Conservation (phyloP, 2,888 invertebrate genomes). For the Crioceris asparagi region DNA sequence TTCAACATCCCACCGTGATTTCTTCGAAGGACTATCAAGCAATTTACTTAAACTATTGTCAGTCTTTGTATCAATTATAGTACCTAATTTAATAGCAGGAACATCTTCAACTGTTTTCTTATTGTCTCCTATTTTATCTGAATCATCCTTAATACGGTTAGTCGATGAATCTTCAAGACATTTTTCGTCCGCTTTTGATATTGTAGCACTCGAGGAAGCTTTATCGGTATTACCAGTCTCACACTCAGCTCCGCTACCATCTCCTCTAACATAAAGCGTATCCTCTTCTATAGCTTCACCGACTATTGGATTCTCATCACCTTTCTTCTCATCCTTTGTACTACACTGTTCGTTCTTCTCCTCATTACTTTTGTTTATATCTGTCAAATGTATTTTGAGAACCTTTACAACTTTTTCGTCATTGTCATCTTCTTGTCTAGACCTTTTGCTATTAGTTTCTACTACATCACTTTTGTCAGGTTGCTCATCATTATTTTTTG, state of each 20-base stretch:
- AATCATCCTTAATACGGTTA: slow-evolving; percentile 17
- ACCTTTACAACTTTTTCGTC: slow-evolving; percentile 6
- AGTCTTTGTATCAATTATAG: slow-evolving; percentile 28
- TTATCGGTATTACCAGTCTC: slow-evolving; percentile 55
- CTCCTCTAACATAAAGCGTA: slow-evolving; percentile 56
- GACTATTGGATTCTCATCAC: slow-evolving; percentile 29
- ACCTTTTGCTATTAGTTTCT: too few species aligned
- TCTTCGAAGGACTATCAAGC: slow-evolving; percentile 26
- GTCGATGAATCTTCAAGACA: slow-evolving; percentile 10
- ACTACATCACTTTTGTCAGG: slow-evolving; percentile 13
- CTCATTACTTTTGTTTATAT: slow-evolving; percentile 6
- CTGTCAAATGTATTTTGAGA: slow-evolving; percentile 10
- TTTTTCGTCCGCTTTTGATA: too few species aligned
- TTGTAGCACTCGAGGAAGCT: slow-evolving; percentile 6
- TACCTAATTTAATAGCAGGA: slow-evolving; percentile 26
- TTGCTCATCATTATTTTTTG: slow-evolving; percentile 20
- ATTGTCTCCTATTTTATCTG: slow-evolving; percentile 15
- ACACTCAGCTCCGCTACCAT: slow-evolving; percentile 62
- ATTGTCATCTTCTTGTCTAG: slow-evolving; percentile 4
- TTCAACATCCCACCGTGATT: slow-evolving; percentile 41
- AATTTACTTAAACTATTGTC: slow-evolving; percentile 23
- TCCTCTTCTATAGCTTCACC: slow-evolving; percentile 67
- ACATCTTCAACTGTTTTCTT: slow-evolving; percentile 20
- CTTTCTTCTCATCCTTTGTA: slow-evolving; percentile 12
- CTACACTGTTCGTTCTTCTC: slow-evolving; percentile 9